Percentiles rank a stretch among this genome's conserved stretches.
Conservation (phyloP, 2,797 vertebrate genomes). For the Falco naumanni region DNA sequence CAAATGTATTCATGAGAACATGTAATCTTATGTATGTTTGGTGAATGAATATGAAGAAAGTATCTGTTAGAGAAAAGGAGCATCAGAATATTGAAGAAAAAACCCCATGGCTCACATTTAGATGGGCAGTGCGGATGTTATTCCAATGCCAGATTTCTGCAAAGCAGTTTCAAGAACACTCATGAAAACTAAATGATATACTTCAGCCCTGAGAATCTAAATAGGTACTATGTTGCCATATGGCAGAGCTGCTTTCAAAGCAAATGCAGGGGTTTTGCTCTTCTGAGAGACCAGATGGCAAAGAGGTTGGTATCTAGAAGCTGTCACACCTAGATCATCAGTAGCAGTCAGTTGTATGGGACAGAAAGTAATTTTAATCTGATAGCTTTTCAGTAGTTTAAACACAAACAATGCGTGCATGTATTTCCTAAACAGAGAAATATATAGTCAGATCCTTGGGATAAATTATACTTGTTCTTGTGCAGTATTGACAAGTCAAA, state of each 20-base stretch:
- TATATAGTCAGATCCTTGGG: background rate
- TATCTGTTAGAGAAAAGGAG: background rate
- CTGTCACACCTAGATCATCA: background rate
- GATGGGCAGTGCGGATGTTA: background rate
- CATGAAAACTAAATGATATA: background rate
- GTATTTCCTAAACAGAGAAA: background rate
- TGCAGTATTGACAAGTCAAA: background rate
- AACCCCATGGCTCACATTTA: accelerated
- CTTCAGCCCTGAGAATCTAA: slow-evolving; percentile 17
- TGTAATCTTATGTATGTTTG: background rate
- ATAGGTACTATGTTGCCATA: background rate
- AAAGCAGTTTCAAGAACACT: slow-evolving; percentile 31
- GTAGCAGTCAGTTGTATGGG: background rate
- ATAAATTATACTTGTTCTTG: background rate
- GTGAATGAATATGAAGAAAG: background rate
- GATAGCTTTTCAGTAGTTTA: background rate
- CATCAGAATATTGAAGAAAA: background rate
- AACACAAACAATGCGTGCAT: background rate
- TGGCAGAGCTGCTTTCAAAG: slow-evolving; percentile 4
- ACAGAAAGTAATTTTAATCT: background rate
- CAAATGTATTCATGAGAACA: slow-evolving; percentile 32
- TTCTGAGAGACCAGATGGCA: slow-evolving; percentile 16
- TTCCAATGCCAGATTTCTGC: background rate
- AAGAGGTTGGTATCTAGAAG: slow-evolving; percentile 16
- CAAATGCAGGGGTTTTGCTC: background rate